Conservation (phyloP, 2,888 invertebrate genomes). For the Aphidius colemani region DNA sequence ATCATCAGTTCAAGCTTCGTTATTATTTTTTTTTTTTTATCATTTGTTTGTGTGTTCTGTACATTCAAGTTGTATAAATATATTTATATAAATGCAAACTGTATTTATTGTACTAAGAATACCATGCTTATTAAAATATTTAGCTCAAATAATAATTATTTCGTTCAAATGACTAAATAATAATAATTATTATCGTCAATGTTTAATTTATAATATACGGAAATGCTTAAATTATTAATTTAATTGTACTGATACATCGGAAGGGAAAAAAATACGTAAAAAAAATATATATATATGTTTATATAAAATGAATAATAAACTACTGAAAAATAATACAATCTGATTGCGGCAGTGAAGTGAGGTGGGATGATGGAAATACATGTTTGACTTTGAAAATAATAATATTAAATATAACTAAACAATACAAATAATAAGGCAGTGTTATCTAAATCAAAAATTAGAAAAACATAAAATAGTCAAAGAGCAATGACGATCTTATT, state of each 20-base stretch:
- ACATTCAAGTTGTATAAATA: constrained; percentile 25
- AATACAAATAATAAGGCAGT: no score
- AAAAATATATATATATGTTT: constrained; percentile 31
- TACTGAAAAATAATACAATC: constrained; percentile 38
- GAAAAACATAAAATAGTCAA: no score
- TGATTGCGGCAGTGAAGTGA: constrained; percentile 36
- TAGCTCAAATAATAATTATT: constrained; percentile 13
- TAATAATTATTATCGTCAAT: constrained; percentile 24
- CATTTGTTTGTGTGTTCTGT: constrained; percentile 32
- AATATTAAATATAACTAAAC: constrained; percentile 10
- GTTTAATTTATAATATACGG: constrained; percentile 11
- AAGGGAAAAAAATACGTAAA: constrained; percentile 35
- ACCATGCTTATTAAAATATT: constrained; percentile 42
- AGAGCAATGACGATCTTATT: no score
- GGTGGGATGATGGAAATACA: constrained; percentile 21
- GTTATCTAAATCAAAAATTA: no score
- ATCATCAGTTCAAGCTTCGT: constrained; percentile 27
- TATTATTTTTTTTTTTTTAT: constrained; percentile 39
- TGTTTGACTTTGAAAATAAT: constrained; percentile 22
- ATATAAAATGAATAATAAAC: constrained; percentile 32
- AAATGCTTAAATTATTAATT: constrained; percentile 35
- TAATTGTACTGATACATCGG: constrained; percentile 49
- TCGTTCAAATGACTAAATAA: background rate
- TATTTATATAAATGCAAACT: no score
- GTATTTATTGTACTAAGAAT: constrained; percentile 48